phyloP scores from a whole-genome alignment of 1,140 invertebrate species.

The Agraylea sexmaculata region DNA sequence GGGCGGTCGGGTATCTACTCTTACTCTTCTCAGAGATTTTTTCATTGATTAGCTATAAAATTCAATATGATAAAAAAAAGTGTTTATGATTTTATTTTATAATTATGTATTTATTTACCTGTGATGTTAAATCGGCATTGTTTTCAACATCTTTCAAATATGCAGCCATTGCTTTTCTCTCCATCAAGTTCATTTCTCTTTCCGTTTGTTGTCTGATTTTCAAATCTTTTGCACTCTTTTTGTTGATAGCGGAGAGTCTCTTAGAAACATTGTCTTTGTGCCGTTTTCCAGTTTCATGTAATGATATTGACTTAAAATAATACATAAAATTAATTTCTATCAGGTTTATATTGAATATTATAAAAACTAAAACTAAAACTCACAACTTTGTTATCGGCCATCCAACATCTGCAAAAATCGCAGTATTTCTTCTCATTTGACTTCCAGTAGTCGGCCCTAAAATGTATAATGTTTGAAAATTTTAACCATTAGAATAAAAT shows the following conservation, averaged over 20 bases:
- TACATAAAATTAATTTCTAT: constrained; percentile 11
- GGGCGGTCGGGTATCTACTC: neutral
- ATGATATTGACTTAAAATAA: constrained; percentile 75
- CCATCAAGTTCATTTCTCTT: constrained; percentile 76
- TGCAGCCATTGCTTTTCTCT: constrained; percentile 72
- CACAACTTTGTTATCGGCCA: constrained; percentile 92
- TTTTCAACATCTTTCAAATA: constrained; percentile 67
- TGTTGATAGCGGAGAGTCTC: constrained; percentile 71
- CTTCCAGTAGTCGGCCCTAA: constrained; percentile 94
- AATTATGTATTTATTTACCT: constrained; percentile 29
- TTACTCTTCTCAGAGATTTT: constrained; percentile 23
- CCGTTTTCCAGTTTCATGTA: constrained; percentile 86
- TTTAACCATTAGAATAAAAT: too few species aligned
- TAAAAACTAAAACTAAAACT: constrained; percentile 32
- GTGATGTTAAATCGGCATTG: constrained; percentile 60
- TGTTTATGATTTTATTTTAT: constrained; percentile 12
- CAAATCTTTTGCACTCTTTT: constrained; percentile 66
- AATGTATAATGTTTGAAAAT: constrained; percentile 16
- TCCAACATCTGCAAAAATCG: constrained; percentile 97
- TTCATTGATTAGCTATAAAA: constrained; percentile 25
- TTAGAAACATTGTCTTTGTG: constrained; percentile 92
- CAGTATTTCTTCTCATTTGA: constrained; percentile 91
- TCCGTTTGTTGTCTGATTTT: constrained; percentile 67
- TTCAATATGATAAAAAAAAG: constrained; percentile 26
- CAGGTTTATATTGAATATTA: neutral